Evolutionary conservation across 2,113 vertebrate genomes (phyloP).

Genomic region (Dicentrarchus labrax): DNA sequence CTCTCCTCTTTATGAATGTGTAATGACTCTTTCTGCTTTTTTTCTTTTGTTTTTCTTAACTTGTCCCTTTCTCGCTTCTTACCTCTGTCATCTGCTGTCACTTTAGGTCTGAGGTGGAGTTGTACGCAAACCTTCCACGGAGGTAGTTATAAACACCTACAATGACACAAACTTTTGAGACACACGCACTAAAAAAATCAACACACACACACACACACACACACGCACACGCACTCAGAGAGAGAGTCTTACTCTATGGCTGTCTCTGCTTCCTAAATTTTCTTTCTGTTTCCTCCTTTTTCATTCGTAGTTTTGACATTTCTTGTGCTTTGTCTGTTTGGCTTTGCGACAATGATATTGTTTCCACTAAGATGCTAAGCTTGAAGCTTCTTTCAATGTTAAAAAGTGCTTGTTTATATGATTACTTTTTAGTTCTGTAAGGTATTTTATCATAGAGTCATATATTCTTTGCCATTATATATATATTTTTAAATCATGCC

Average conservation of each 20-base stretch:
- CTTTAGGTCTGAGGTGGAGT: constrained; percentile 86
- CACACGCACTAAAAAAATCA: constrained; percentile 34
- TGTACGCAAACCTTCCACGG: constrained; percentile 86
- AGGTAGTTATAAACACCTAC: constrained; percentile 81
- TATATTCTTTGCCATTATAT: not conserved
- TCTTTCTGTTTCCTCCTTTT: constrained; percentile 57
- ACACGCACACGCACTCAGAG: not conserved
- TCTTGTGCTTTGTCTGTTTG: constrained; percentile 38
- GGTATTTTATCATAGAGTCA: constrained; percentile 15
- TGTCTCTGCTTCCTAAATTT: constrained; percentile 51
- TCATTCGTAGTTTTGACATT: constrained; percentile 43
- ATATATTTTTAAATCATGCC: not conserved
- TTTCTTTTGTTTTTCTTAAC: constrained; percentile 66
- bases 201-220: constrained; percentile 16
- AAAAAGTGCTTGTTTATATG: not conserved
- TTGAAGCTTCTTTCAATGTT: not conserved
- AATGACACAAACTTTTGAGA: constrained; percentile 55
- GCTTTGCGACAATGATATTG: not conserved
- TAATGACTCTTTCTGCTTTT: constrained; percentile 60
- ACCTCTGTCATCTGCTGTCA: constrained; percentile 71
- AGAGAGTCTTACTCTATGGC: constrained; percentile 33
- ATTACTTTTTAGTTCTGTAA: not conserved
- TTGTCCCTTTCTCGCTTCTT: constrained; percentile 63
- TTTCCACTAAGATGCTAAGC: constrained; percentile 31
- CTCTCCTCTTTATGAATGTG: constrained; percentile 62